Base-by-base conservation (phyloP, 2,797 vertebrate genomes). In the Acomys russatus region DNA sequence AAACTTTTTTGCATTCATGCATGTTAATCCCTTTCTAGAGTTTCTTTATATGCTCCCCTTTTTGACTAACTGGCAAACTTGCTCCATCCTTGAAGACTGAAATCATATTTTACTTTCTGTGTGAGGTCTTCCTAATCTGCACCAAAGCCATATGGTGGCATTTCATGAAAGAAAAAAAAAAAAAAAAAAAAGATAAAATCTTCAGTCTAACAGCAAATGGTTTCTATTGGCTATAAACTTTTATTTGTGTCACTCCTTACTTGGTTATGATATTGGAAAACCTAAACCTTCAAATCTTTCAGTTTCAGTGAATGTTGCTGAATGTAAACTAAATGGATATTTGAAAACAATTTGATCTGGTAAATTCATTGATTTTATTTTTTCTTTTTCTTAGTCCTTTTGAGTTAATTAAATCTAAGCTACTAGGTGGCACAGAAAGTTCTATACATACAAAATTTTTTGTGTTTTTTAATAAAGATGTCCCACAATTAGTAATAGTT, bases 181-280 rank as follows among this genome's bases (percentile, higher is more conserved):
- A 89, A 79, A 44, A 33, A 66, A n/a, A 56, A 51, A 89, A 79
- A 44, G n/a, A 35, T 54, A 22, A 23, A 66, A 76, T 38, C 12
- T 51, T 88, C 12, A 33, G 23, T 86, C 11, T 70, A 92, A 54
- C 8, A 63, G 51, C 44, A 71, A 56, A 38, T 33, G 56, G 33
- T 61, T 44, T 49, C 30, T 6, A 44, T 18, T 20, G 17, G 56
- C n/a, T 56, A 4, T 35, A 80, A 59, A n/a, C 54, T 90, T 90
- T 84, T 63, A 78, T 80, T 92, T 73, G 7, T 38, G 9, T 78
- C 3, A 38, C 3, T 85, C 0, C 6, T 92, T 91, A 44, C 82
- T 92, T 91, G 9, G 7, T 78, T 87, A 68, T 80, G 6, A 17
- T 51, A 2, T 94, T 86, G 83, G n/a, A 90, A 91, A 96, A 79